Evolutionary conservation across 2,888 invertebrate species (phyloP), one percentile per base, ranked within the genome.

Genomic region (Anagyrus pseudococci): DNA sequence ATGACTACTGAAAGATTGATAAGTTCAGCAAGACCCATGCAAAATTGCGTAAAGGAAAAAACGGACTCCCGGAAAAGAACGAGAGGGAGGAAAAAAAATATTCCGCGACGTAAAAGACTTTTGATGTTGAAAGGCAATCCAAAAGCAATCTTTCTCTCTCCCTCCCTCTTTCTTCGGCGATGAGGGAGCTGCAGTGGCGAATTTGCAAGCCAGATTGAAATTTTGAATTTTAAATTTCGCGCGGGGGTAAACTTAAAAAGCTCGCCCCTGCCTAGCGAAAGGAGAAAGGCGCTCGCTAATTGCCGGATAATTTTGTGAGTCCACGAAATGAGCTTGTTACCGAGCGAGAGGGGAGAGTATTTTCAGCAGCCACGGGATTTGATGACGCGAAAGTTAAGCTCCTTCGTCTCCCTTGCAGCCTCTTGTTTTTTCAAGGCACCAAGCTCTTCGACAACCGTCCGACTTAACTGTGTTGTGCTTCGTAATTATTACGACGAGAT

Each of bases 161-260:
- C n/a, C n/a, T n/a, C n/a, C n/a, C n/a, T n/a, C n/a, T n/a, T n/a
- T n/a, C n/a, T n/a, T n/a, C n/a, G n/a, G n/a, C n/a, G n/a, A n/a
- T n/a, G n/a, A n/a, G n/a, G n/a, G n/a, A n/a, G n/a, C n/a, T 68
- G 69, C 74, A 69, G 69, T 68, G 69, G 64, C 70, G 73, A 81
- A 84, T 84, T 83, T 83, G 83, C 83, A 83, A 83, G 75, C 82
- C 83, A 84, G 83, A 83, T 84, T 81, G 79, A 78, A 81, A 83
- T 82, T 84, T 83, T 83, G 82, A 83, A 83, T 82, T 84, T 83
- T 81, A 83, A 83, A 83, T 84, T 81, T 78, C 50, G 10, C 29
- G 23, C 33, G 44, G n/a, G n/a, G n/a, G n/a, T n/a, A n/a, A n/a
- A n/a, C n/a, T 4, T 8, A 41, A 41, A 10, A 40, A 17, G 40